These are phyloP conservation scores for Nematolebias whitei DNA, from an alignment of 2,113 vertebrate genomes.

Conservation along the genomic window DNA sequence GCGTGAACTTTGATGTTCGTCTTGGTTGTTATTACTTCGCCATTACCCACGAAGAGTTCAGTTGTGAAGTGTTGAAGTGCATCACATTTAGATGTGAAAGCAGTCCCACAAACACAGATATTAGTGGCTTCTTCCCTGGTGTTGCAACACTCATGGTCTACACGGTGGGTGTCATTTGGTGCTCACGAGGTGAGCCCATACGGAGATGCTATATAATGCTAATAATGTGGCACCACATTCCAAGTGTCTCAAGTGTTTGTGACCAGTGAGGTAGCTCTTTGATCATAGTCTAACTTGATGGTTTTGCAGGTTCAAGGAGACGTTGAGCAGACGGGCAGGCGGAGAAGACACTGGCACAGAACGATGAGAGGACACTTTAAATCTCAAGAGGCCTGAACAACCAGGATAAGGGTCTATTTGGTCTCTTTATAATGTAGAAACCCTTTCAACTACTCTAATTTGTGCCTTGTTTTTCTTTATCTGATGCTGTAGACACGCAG, in stretches of 20 bases:
- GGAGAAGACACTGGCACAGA: conserved; percentile 32
- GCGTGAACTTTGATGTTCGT: too few relatives aligned
- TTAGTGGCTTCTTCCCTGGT: conserved; percentile 24
- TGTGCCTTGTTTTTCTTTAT: conserved; percentile 18
- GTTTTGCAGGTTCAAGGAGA: conserved; percentile 63
- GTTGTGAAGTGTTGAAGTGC: too few relatives aligned
- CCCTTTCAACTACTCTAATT: conserved; percentile 42
- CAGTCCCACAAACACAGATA: conserved; percentile 43
- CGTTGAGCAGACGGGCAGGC: conserved; percentile 39
- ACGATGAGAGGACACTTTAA: conserved; percentile 40
- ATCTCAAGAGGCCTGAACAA: conserved; percentile 47
- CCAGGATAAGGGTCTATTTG: conserved; percentile 38
- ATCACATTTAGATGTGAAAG: conserved; percentile 67
- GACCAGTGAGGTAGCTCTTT: conserved; percentile 64
- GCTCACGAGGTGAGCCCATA: conserved; percentile 44
- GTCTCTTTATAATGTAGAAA: conserved; percentile 44
- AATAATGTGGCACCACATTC: conserved; percentile 70
- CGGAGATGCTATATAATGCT: conserved; percentile 74
- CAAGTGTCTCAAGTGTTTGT: conserved; percentile 77
- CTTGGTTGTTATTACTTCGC: conserved; percentile 19
- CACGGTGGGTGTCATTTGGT: conserved; percentile 65
- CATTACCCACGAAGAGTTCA: conserved; percentile 66
- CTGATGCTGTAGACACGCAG: neutral
- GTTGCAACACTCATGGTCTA: conserved; percentile 42
- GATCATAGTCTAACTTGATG: conserved; percentile 71